A percentile compares a stretch with the other conserved stretches of the same genome.
Evolutionary conservation across 2,797 vertebrate species (phyloP).

Genomic region (Lagorchestes hirsutus): DNA sequence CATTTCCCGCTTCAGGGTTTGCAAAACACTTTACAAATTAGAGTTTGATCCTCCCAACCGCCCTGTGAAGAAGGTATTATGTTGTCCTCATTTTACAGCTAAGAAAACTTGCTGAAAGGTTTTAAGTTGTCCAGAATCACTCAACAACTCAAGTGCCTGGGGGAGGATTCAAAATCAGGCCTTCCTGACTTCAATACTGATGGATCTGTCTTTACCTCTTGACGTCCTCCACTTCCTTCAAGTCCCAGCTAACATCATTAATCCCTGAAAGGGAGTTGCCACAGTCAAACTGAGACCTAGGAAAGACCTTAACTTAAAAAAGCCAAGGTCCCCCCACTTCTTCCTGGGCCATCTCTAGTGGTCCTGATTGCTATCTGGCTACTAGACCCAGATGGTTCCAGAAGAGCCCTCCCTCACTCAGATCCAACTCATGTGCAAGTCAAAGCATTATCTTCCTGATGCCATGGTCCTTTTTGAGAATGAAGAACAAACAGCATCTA

Average conservation of each 20-base stretch:
- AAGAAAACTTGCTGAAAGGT: conserved; percentile 23
- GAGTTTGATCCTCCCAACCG: conserved; percentile 14
- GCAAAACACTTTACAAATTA: background rate
- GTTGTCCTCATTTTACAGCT: background rate
- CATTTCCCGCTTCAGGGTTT: background rate
- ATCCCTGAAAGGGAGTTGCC: too few relatives aligned
- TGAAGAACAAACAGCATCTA: too few relatives aligned
- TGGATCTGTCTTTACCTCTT: background rate
- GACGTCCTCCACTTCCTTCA: background rate
- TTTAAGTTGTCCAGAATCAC: background rate
- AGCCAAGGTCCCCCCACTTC: too few relatives aligned
- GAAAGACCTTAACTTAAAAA: too few relatives aligned
- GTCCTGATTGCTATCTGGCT: too few relatives aligned
- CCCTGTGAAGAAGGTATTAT: background rate
- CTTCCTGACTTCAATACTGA: background rate
- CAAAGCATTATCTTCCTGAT: too few relatives aligned
- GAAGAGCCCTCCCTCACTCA: too few relatives aligned
- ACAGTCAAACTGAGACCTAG: too few relatives aligned
- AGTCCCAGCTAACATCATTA: background rate
- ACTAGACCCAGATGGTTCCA: too few relatives aligned
- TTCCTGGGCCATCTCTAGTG: too few relatives aligned
- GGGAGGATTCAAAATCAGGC: background rate
- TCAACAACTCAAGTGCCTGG: background rate
- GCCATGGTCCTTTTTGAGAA: too few relatives aligned
- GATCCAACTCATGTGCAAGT: too few relatives aligned